Evolutionary conservation across 92 coral and sea anemone species (phyloP).

Genomic region (Scolanthus callimorphus): DNA sequence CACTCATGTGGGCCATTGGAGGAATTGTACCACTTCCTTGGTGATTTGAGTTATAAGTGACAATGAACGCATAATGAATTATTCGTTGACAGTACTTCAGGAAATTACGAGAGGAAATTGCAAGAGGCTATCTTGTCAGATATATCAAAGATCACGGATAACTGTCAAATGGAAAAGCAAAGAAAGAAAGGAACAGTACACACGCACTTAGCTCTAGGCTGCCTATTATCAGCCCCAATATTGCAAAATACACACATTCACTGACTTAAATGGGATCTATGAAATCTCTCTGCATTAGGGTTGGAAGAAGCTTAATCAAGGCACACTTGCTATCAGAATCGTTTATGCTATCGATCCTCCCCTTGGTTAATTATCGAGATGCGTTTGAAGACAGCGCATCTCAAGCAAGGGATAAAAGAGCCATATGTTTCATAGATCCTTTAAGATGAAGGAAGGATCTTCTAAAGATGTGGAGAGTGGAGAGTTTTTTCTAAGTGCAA

Average conservation of each 20-base stretch:
- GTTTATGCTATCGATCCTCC: conserved; percentile 41
- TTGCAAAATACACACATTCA: conserved; percentile 76
- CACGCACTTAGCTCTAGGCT: conserved; percentile 90
- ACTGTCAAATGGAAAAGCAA: conserved; percentile 88
- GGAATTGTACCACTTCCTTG: conserved; percentile 50
- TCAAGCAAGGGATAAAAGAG: too few relatives aligned
- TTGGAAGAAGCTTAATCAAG: conserved; percentile 21
- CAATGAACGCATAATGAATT: conserved; percentile 95
- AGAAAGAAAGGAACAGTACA: conserved; percentile 89
- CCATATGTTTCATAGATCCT: conserved; percentile 27
- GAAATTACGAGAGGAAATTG: conserved; percentile 99
- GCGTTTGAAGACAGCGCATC: conserved; percentile 1
- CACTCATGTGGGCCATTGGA: conserved; percentile 43
- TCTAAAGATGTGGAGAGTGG: conserved; percentile 30
- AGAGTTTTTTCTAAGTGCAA: conserved; percentile 9
- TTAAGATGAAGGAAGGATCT: conserved; percentile 22
- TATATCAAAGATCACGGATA: conserved; percentile 95
- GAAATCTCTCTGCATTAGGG: conserved; percentile 53
- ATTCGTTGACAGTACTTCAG: conserved; percentile 99
- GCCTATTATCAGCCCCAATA: conserved; percentile 76
- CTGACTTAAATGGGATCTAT: conserved; percentile 73
- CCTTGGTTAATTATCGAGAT: conserved; percentile 61
- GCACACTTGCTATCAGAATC: conserved; percentile 56
- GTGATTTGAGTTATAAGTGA: conserved; percentile 97
- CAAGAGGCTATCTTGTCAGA: conserved; percentile 98